Evolutionary conservation across 2,797 vertebrate genomes (phyloP), one percentile per base, ranked within the genome.

Genomic region (Poecilia wingei): DNA sequence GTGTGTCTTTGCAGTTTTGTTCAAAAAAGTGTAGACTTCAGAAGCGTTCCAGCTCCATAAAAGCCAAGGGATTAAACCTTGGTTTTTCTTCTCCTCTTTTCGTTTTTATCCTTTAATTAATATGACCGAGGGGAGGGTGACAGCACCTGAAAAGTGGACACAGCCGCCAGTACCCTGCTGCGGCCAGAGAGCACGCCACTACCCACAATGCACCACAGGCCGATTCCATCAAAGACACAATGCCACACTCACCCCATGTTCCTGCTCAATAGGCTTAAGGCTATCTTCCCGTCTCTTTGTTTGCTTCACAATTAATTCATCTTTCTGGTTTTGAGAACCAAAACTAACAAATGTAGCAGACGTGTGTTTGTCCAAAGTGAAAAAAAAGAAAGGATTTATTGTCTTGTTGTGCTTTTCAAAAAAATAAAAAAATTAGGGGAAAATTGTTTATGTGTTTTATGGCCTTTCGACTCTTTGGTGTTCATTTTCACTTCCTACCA

Each of bases 21-120:
- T 97, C 96, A 95, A 95, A 94, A 96, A 64, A 39, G 64, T 66
- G 64, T 8, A 96, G 95, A 95, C 95, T 97, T 96, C 96, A 97
- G 93, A 97, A 97, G 95, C 96, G 96, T 95, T 94, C 96, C 95
- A 93, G 91, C 87, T 94, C 96, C 98, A 98, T 97, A 98, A 99
- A 98, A 97, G 95, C 94, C 93, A 88, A 84, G 91, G 96, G 97
- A 98, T 98, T 98, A 97, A 95, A 96, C 92, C 73, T 79, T 86
- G 86, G 85, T 95, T 96, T 87, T 89, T 95, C 95, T 79, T 79
- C 84, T 43, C 13, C 36, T 25, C 22, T 25, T 68, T 41, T 41
- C 20, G 83, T 91, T 96, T 96, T 97, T 96, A 98, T 97, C 96
- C 96, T 96, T 96, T 97, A 98, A 98, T 98, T 98, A 99, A 98